Evolutionary conservation across 2,888 invertebrate species (phyloP).

Genomic region (Petrolisthes manimaculis): DNA sequence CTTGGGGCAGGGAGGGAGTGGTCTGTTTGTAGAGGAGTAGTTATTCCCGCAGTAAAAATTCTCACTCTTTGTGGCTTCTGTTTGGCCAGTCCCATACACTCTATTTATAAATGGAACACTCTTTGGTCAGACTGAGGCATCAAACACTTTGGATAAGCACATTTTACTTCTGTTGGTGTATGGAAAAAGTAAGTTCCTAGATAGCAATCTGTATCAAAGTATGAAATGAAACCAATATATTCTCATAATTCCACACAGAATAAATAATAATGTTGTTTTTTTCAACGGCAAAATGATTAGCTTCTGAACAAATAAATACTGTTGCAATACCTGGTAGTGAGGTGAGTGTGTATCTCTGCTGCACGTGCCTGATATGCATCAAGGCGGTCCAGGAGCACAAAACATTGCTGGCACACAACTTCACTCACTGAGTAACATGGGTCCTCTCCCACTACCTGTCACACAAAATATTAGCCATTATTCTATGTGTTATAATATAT

Average conservation of each 20-base stretch:
- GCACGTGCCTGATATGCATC: slow-evolving; percentile 62
- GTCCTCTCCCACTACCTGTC: slow-evolving; percentile 59
- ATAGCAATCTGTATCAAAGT: background rate
- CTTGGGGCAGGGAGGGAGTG: too few species aligned
- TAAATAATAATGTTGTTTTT: background rate
- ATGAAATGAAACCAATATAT: background rate
- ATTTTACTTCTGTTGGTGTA: too few species aligned
- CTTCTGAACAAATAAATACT: background rate
- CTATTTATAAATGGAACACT: too few species aligned
- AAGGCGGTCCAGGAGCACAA: slow-evolving; percentile 55
- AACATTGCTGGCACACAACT: slow-evolving; percentile 58
- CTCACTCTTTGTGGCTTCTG: too few species aligned
- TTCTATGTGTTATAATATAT: background rate
- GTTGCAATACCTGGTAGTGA: slow-evolving; percentile 40
- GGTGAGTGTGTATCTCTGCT: slow-evolving; percentile 56
- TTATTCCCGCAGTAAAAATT: too few species aligned
- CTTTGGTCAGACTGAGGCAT: too few species aligned
- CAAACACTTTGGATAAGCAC: too few species aligned
- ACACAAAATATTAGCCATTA: background rate
- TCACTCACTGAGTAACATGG: slow-evolving; percentile 61
- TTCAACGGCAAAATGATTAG: background rate
- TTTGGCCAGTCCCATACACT: too few species aligned
- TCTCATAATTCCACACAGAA: background rate
- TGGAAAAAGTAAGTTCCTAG: too few species aligned
- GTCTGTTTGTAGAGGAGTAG: too few species aligned